These are phyloP conservation scores for Dioctria rufipes DNA, from an alignment of 2,888 invertebrate species.

Conservation along the genomic window DNA sequence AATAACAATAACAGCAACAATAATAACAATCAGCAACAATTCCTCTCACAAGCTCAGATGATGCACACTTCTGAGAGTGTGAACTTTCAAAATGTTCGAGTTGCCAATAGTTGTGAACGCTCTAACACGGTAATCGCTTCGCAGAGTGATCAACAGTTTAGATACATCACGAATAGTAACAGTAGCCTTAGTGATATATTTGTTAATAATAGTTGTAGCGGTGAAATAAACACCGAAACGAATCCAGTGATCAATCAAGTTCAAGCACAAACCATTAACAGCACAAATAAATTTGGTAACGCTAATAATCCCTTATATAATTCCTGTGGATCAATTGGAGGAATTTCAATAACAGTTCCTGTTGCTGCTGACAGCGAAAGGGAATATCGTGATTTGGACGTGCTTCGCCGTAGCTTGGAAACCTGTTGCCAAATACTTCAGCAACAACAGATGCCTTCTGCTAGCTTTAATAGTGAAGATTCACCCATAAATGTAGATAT, in stretches of 20 bases:
- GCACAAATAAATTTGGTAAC: conserved; percentile 55
- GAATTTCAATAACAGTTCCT: conserved; percentile 66
- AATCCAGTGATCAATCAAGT: conserved; percentile 48
- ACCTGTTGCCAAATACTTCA: conserved; percentile 69
- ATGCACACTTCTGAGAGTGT: conserved; percentile 66
- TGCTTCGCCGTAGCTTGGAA: conserved; percentile 67
- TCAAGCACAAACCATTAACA: conserved; percentile 62
- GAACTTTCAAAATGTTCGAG: conserved; percentile 62
- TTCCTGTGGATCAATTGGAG: conserved; percentile 66
- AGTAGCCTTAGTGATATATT: conserved; percentile 71
- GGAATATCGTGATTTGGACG: conserved; percentile 65
- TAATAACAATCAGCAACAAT: conserved; percentile 49
- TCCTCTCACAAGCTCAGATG: conserved; percentile 49
- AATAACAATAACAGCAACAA: conserved; percentile 52
- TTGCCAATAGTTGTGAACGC: conserved; percentile 54
- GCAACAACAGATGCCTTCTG: conserved; percentile 63
- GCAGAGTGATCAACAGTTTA: conserved; percentile 70
- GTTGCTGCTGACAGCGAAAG: conserved; percentile 62
- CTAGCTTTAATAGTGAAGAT: conserved; percentile 62
- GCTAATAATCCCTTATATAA: conserved; percentile 64
- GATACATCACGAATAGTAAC: conserved; percentile 68
- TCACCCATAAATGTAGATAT: conserved; percentile 63
- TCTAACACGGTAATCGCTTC: conserved; percentile 62
- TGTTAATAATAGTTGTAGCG: conserved; percentile 68
- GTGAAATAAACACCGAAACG: conserved; percentile 57